Evolutionary conservation across 2,113 vertebrate species (phyloP).

Genomic region (Dromas ardeola): DNA sequence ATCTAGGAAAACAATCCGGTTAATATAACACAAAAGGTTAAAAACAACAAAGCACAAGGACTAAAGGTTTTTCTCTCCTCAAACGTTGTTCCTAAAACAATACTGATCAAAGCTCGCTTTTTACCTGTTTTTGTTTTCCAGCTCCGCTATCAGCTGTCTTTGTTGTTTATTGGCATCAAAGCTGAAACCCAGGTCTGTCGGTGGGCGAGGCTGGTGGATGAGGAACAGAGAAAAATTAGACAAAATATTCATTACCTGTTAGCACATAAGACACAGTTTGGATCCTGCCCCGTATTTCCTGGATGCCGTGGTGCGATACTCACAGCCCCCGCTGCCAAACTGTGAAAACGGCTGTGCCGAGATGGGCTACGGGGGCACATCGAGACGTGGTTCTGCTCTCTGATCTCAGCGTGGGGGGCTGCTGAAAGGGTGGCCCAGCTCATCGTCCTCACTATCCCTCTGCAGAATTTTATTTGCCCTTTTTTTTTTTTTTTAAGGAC

Average conservation of each 20-base stretch:
- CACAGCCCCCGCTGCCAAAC: not conserved
- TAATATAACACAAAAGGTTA: not conserved
- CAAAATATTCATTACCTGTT: not conserved
- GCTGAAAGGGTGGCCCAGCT: not conserved
- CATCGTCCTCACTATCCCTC: accelerated
- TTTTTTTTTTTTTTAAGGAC: not conserved
- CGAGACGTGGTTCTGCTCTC: too few species aligned
- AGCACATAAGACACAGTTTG: accelerated
- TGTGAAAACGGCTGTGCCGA: accelerated
- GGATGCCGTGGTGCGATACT: accelerated
- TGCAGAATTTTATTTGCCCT: too few species aligned
- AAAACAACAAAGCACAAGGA: not conserved
- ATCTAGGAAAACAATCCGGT: not conserved
- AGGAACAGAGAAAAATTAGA: not conserved
- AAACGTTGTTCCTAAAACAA: not conserved
- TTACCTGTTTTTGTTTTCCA: conserved; percentile 97
- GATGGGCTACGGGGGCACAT: not conserved
- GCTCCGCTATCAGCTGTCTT: conserved; percentile 93
- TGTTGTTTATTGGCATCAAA: conserved; percentile 96
- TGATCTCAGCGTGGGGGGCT: not conserved
- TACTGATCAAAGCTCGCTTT: not conserved
- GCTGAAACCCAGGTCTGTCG: conserved; percentile 87
- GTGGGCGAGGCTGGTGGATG: conserved; percentile 83
- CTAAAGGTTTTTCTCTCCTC: not conserved
- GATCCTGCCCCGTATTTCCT: accelerated